phyloP scores from a whole-genome alignment of 2,888 invertebrate genomes.

The Scaptomyza cyrtandrae region DNA sequence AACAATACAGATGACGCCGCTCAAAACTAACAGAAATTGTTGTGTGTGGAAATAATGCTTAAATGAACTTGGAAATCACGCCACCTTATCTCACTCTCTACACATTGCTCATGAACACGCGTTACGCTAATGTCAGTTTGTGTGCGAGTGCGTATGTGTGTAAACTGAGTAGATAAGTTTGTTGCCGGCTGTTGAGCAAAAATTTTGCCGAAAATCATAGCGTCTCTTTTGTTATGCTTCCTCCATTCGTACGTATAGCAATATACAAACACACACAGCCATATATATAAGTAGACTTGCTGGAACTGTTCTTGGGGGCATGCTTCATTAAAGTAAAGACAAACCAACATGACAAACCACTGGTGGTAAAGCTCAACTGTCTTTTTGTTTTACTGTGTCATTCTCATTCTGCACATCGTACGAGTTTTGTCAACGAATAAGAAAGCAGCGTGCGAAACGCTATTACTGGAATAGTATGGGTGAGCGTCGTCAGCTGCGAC shows the following conservation, averaged over 20 bases:
- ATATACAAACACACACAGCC: not conserved
- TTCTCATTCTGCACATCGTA: slow-evolving; percentile 67
- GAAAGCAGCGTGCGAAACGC: slow-evolving; percentile 59
- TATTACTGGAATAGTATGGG: slow-evolving; percentile 20
- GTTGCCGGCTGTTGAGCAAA: slow-evolving; percentile 49
- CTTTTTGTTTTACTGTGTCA: slow-evolving; percentile 62
- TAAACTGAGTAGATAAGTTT: slow-evolving; percentile 12
- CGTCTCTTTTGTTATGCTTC: slow-evolving; percentile 23
- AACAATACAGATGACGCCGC: slow-evolving; percentile 25
- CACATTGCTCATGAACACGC: slow-evolving; percentile 62
- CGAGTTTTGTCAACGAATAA: slow-evolving; percentile 77
- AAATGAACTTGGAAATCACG: slow-evolving; percentile 84
- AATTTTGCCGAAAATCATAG: slow-evolving; percentile 22
- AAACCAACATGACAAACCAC: slow-evolving; percentile 36
- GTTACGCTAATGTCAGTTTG: slow-evolving; percentile 43
- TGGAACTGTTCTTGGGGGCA: slow-evolving; percentile 18
- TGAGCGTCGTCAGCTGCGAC: slow-evolving; percentile 40
- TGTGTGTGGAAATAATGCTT: slow-evolving; percentile 57
- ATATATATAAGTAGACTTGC: not conserved
- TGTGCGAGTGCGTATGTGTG: slow-evolving; percentile 19
- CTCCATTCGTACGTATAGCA: slow-evolving; percentile 1
- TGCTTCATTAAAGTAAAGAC: slow-evolving; percentile 18
- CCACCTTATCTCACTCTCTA: slow-evolving; percentile 79
- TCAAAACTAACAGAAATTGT: slow-evolving; percentile 31
- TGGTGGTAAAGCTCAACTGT: slow-evolving; percentile 34